These are phyloP conservation scores for Drosophila chauvacae DNA, from an alignment of 1,140 invertebrate genomes.

Conservation along the genomic window DNA sequence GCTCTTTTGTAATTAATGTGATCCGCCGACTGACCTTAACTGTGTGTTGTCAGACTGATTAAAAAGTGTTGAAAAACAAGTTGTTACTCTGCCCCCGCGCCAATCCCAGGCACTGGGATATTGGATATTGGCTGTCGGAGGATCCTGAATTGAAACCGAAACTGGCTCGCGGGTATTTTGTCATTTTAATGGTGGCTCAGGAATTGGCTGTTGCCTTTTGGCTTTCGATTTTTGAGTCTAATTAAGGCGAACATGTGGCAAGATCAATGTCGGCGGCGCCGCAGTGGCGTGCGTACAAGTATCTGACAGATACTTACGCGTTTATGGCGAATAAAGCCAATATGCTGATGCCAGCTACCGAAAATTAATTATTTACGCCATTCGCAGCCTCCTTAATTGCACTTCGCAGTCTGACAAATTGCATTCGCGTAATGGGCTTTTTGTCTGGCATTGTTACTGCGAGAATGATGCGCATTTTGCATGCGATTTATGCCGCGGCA, in stretches of 20 bases:
- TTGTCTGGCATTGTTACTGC: conserved; percentile 30
- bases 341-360: conserved; percentile 61
- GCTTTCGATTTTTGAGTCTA: conserved; percentile 65
- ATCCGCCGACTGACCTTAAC: conserved; percentile 72
- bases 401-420: conserved; percentile 57
- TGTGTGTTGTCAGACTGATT: conserved; percentile 75
- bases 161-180: conserved; percentile 56
- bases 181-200: conserved; percentile 68
- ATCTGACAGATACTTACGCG: conserved; percentile 63
- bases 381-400: conserved; percentile 70
- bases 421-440: conserved; percentile 30
- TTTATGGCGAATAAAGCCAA: conserved; percentile 31
- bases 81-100: conserved; percentile 50
- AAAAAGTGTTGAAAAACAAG: conserved; percentile 79
- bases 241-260: conserved; percentile 79
- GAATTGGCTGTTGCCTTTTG: conserved; percentile 45
- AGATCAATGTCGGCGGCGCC: conserved; percentile 78
- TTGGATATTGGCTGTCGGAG: conserved; percentile 1
- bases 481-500: conserved; percentile 65
- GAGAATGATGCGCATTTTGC: conserved; percentile 65
- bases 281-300: conserved; percentile 37
- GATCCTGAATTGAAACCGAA: conserved; percentile 39
- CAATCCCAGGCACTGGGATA: conserved; percentile 13
- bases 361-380: conserved; percentile 76
- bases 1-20: conserved; percentile 76